phyloP scores from a whole-genome alignment of 2,797 vertebrate species.

The Peromyscus eremicus region DNA sequence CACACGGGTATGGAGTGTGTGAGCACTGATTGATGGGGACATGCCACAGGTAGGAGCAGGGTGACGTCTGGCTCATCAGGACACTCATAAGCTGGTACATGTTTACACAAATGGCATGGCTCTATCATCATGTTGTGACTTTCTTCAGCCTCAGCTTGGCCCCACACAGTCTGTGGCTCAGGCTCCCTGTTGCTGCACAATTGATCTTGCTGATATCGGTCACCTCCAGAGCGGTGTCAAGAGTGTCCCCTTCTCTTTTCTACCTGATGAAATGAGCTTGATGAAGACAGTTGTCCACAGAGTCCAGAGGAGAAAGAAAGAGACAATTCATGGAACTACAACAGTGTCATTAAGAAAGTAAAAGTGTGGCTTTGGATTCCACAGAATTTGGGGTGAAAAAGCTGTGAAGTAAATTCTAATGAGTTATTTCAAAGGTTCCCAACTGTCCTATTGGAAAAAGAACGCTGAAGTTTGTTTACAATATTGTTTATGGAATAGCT shows the following conservation, averaged over 20 bases:
- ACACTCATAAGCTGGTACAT: background rate
- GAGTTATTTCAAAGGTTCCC: constrained; percentile 57
- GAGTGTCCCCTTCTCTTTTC: background rate
- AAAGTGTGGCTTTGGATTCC: background rate
- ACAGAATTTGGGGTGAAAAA: background rate
- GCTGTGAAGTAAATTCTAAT: constrained; percentile 57
- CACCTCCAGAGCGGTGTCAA: accelerated
- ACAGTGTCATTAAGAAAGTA: background rate
- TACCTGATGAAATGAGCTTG: background rate
- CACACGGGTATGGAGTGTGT: background rate
- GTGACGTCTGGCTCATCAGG: background rate
- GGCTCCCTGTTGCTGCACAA: background rate
- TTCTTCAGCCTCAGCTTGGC: background rate
- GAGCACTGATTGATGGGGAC: no score
- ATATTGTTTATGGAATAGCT: constrained; percentile 28
- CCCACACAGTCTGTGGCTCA: background rate
- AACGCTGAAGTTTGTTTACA: constrained; percentile 47
- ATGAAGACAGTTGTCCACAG: background rate
- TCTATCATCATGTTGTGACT: background rate
- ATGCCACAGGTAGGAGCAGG: accelerated
- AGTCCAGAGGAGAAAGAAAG: background rate
- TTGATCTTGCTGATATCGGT: background rate
- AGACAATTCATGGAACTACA: background rate
- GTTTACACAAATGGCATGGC: background rate
- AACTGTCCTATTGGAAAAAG: constrained; percentile 50